Conservation (phyloP, 1,140 invertebrate species). For the Aphelinus atriplicis region DNA sequence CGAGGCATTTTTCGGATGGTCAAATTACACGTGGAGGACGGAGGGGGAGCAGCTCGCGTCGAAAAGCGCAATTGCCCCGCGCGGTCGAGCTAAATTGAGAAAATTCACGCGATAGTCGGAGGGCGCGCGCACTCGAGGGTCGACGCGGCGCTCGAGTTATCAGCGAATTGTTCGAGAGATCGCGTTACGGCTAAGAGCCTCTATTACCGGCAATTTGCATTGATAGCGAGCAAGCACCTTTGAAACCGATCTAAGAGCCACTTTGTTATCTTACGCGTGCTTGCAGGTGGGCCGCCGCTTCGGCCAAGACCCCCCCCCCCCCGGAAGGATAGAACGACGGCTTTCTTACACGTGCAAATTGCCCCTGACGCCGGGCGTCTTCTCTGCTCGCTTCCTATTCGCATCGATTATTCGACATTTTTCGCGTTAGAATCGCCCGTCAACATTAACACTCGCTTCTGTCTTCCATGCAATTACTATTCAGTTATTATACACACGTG, state of each 20-base stretch:
- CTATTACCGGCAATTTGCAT: conserved; percentile 66
- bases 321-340: conserved; percentile 19
- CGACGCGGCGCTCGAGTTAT: conserved; percentile 41
- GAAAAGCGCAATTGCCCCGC: conserved; percentile 21
- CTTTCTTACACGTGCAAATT: conserved; percentile 28
- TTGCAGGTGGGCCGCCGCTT: neutral
- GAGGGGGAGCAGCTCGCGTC: no score
- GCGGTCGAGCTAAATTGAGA: conserved; percentile 4
- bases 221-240: conserved; percentile 57
- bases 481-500: no score
- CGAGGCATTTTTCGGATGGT: no score
- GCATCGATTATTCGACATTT: no score
- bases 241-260: conserved; percentile 59
- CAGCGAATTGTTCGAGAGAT: conserved; percentile 51
- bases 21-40: no score
- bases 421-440: no score
- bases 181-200: conserved; percentile 63
- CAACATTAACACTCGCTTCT: no score
- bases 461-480: no score
- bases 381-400: no score
- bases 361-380: neutral
- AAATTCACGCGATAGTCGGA: conserved; percentile 31
- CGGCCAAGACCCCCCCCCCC: conserved; percentile 16
- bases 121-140: neutral
- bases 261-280: conserved; percentile 50